Conservation (phyloP, 2,888 invertebrate species). For the Amiota mariae region DNA sequence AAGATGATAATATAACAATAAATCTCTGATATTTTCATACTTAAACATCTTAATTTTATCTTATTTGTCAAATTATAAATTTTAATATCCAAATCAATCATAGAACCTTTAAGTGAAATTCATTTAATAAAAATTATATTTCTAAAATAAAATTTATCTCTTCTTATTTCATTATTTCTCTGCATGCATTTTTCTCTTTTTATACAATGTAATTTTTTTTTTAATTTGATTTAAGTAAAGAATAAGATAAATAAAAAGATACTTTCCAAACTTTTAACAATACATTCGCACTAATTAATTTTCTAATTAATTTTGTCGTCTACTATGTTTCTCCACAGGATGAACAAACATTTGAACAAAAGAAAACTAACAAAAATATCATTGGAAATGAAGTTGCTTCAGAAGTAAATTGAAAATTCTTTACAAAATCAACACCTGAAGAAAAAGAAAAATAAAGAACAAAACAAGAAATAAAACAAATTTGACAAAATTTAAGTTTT, state of each 20-base stretch:
- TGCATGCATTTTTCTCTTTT: neutral
- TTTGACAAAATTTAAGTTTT: too few relatives aligned
- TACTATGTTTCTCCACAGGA: neutral
- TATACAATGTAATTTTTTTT: neutral
- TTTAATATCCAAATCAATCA: too few relatives aligned
- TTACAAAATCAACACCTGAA: slow-evolving; percentile 15
- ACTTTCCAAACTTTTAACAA: slow-evolving; percentile 13
- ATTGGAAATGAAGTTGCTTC: too few relatives aligned
- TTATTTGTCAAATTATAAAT: too few relatives aligned
- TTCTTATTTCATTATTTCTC: neutral
- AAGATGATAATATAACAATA: too few relatives aligned
- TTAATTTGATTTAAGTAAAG: neutral
- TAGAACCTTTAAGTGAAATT: too few relatives aligned
- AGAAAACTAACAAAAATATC: too few relatives aligned
- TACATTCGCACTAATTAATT: slow-evolving; percentile 59
- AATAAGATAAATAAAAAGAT: neutral
- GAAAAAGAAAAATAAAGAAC: too few relatives aligned
- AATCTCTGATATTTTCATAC: too few relatives aligned
- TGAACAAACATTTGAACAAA: neutral
- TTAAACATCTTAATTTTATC: too few relatives aligned
- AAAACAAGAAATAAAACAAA: too few relatives aligned
- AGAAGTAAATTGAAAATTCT: neutral
- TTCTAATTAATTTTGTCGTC: slow-evolving; percentile 43
- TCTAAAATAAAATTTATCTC: neutral
- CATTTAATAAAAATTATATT: too few relatives aligned